Conservation (phyloP, 2,888 invertebrate species). For the Oscheius sp. region DNA sequence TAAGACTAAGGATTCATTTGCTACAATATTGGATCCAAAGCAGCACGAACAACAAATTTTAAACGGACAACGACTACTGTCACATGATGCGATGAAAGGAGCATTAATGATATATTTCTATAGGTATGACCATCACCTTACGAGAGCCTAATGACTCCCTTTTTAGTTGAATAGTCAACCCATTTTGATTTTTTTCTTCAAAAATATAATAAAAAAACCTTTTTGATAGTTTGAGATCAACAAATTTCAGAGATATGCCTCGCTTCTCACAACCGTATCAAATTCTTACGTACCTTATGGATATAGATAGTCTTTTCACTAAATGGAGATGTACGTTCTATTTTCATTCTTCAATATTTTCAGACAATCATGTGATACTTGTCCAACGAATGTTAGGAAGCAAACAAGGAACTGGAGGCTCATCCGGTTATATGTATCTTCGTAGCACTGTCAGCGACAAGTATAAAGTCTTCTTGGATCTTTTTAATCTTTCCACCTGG, state of each 20-base stretch:
- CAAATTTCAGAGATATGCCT: conserved; percentile 90
- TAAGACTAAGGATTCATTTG: conserved; percentile 73
- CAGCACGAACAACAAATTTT: conserved; percentile 85
- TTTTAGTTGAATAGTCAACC: too few species aligned
- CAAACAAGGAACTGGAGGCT: conserved; percentile 95
- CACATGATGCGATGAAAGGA: conserved; percentile 90
- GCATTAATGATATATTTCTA: conserved; percentile 98
- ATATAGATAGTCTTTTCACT: conserved; percentile 95
- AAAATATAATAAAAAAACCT: too few species aligned
- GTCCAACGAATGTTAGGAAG: conserved; percentile 99
- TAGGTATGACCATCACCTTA: too few species aligned
- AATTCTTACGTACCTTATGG: conserved; percentile 90
- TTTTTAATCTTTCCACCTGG: conserved; percentile 96
- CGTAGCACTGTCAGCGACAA: conserved; percentile 93
- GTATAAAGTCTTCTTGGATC: conserved; percentile 95
- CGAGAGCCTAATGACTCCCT: too few species aligned
- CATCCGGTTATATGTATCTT: conserved; percentile 96
- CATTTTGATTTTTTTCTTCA: too few species aligned
- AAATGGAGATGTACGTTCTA: conserved; percentile 92
- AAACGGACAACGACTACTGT: conserved; percentile 84
- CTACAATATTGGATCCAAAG: conserved; percentile 75
- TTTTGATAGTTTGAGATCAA: too few species aligned
- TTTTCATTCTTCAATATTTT: conserved; percentile 53
- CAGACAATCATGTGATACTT: conserved; percentile 97
- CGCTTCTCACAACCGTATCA: conserved; percentile 97